phyloP scores from a whole-genome alignment of 2,888 invertebrate genomes.

The Isoperla grammatica region DNA sequence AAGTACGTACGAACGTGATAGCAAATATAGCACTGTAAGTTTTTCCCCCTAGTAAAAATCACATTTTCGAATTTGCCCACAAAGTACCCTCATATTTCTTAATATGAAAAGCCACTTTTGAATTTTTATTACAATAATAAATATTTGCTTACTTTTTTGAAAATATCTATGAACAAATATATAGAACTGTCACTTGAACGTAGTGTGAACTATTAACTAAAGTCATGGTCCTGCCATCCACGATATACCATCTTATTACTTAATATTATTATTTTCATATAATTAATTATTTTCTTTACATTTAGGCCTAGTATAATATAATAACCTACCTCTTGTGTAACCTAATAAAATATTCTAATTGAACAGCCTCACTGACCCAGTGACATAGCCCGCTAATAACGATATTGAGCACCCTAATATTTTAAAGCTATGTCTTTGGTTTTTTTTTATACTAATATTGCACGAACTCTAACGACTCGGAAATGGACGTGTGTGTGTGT shows the following conservation, averaged over 20 bases:
- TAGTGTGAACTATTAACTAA: constrained; percentile 24
- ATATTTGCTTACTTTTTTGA: constrained; percentile 27
- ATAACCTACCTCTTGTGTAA: constrained; percentile 30
- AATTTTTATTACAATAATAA: constrained; percentile 27
- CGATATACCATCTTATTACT: constrained; percentile 15
- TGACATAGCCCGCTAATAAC: constrained; percentile 31
- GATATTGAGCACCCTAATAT: constrained; percentile 35
- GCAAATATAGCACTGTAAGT: no score
- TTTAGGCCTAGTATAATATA: constrained; percentile 31
- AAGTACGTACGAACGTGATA: no score
- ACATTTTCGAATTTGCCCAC: constrained; percentile 8
- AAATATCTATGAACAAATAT: constrained; percentile 33
- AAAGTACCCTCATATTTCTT: constrained; percentile 13
- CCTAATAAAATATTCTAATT: constrained; percentile 32
- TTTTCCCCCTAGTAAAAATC: constrained; percentile 1
- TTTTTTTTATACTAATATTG: constrained; percentile 33
- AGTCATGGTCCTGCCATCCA: constrained; percentile 31
- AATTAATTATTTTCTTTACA: constrained; percentile 27
- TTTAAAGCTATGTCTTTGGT: constrained; percentile 31
- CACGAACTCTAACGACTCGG: constrained; percentile 28
- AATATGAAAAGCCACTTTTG: constrained; percentile 30
- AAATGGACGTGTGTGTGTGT: constrained; percentile 2
- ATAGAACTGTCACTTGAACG: constrained; percentile 27
- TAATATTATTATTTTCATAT: constrained; percentile 11
- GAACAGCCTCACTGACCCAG: constrained; percentile 3